Evolutionary conservation across 2,888 invertebrate genomes (phyloP), one percentile per base, ranked within the genome.

Genomic region (Theretra japonica): DNA sequence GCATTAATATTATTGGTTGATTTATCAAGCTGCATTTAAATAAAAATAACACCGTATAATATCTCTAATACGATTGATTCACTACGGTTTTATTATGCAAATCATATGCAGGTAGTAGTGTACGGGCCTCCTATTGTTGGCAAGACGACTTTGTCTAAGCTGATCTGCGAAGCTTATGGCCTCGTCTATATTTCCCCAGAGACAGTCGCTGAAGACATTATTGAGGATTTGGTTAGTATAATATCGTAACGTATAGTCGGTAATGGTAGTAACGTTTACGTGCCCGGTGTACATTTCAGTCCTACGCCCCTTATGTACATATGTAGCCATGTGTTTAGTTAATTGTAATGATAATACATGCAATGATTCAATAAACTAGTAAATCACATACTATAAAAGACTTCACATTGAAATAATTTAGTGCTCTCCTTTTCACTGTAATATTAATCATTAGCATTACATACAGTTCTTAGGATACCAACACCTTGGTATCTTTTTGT

Each of bases 51-150:
- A 1, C 11, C 2, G 11, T 15, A 3, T 11, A 41, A 15, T 11
- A 41, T 41, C 41, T 15, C 41, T 41, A 41, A 41, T 41, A 41
- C 11, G 41, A 41, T 41, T 11, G 15, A 41, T 41, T 41, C 11
- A 41, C 11, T 41, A 3, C 41, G 41, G 41, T 11, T 41, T 41
- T 41, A 41, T 41, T 41, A 41, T 41, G 41, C 41, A 41, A 41
- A 41, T 41, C 11, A 2, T 41, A 70, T 70, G 21, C 82, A 94
- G 94, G 83, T 94, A 19, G 57, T 96, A 21, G 85, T 97, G 2
- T 95, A 96, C 76, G 97, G 96, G 1, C 96, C 96, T 25, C 96
- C 96, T 4, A 95, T 95, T 8, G 93, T 95, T 17, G 96, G 96
- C 28, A 96, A 96, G 88, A 96, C 96, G 0, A 91, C 89, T 25